phyloP scores from a whole-genome alignment of 2,888 invertebrate species.

The Carcina quercana region DNA sequence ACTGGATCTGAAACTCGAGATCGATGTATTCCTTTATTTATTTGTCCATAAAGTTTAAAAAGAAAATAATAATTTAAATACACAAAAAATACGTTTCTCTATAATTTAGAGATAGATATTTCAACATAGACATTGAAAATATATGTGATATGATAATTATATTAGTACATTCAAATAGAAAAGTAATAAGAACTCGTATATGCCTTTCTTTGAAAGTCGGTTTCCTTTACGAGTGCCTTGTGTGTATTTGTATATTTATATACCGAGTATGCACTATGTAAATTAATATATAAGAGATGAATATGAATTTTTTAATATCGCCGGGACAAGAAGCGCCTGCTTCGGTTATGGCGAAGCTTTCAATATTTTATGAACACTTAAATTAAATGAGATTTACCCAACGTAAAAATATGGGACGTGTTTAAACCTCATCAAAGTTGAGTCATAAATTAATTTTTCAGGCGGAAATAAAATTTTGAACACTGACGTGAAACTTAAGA shows the following conservation, averaged over 20 bases:
- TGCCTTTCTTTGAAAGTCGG: too few relatives aligned
- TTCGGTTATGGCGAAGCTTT: slow-evolving; percentile 36
- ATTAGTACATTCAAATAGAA: too few relatives aligned
- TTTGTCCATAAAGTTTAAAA: too few relatives aligned
- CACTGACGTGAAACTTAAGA: background rate
- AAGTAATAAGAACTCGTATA: too few relatives aligned
- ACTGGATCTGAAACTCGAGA: too few relatives aligned
- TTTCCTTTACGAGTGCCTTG: background rate
- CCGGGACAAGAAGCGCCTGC: slow-evolving; percentile 42
- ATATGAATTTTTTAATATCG: slow-evolving; percentile 54
- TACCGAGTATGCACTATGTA: background rate
- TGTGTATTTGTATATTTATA: too few relatives aligned
- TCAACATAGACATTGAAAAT: too few relatives aligned
- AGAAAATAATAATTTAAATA: too few relatives aligned
- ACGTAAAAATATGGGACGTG: slow-evolving; percentile 28
- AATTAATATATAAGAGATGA: slow-evolving; percentile 38
- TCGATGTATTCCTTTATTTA: too few relatives aligned
- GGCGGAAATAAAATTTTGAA: slow-evolving; percentile 19
- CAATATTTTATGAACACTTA: slow-evolving; percentile 60
- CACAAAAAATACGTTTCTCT: too few relatives aligned
- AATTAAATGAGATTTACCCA: slow-evolving; percentile 49
- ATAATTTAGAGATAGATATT: too few relatives aligned
- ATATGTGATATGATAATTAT: too few relatives aligned
- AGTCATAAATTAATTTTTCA: slow-evolving; percentile 21
- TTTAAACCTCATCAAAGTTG: slow-evolving; percentile 22